A percentile compares a stretch with the other conserved stretches of the same genome.
phyloP scores from a whole-genome alignment of 2,888 invertebrate species.

The Drosophila testacea region DNA sequence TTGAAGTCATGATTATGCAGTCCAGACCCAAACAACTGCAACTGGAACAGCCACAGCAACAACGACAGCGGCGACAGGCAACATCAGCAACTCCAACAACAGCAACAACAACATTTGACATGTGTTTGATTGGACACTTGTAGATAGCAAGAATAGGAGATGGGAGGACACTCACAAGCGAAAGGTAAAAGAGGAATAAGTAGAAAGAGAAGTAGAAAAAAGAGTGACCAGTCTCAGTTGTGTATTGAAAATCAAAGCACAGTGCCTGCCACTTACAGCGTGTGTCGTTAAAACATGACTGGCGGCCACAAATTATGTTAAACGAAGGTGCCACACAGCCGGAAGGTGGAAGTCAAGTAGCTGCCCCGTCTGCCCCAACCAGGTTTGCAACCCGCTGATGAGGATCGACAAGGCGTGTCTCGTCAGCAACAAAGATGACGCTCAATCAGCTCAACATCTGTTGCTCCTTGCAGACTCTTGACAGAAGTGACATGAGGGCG shows the following conservation, averaged over 20 bases:
- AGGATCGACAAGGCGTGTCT: conserved; percentile 55
- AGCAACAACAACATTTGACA: conserved; percentile 64
- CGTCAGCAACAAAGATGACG: conserved; percentile 59
- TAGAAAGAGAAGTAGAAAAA: too few relatives aligned
- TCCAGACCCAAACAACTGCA: conserved; percentile 38
- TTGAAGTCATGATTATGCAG: conserved; percentile 70
- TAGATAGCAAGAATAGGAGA: conserved; percentile 22
- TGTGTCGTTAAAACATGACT: conserved; percentile 72
- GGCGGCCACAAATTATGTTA: conserved; percentile 76
- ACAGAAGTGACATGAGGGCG: conserved; percentile 67
- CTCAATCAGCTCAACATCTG: conserved; percentile 72
- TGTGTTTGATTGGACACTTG: conserved; percentile 69
- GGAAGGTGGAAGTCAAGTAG: conserved; percentile 74
- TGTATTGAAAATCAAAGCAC: conserved; percentile 44
- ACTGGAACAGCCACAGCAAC: conserved; percentile 29
- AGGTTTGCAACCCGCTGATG: conserved; percentile 42
- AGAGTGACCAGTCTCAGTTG: conserved; percentile 23
- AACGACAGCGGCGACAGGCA: conserved; percentile 34
- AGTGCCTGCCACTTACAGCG: conserved; percentile 58
- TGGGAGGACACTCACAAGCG: conserved; percentile 38
- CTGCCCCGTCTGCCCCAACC: conserved; percentile 36
- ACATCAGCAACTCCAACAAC: conserved; percentile 32
- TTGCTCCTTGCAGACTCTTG: conserved; percentile 50
- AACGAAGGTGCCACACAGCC: conserved; percentile 61
- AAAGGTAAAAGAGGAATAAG: conserved; percentile 13